These are phyloP conservation scores for Orthosia gothica DNA, from an alignment of 2,888 invertebrate genomes.

Conservation along the genomic window DNA sequence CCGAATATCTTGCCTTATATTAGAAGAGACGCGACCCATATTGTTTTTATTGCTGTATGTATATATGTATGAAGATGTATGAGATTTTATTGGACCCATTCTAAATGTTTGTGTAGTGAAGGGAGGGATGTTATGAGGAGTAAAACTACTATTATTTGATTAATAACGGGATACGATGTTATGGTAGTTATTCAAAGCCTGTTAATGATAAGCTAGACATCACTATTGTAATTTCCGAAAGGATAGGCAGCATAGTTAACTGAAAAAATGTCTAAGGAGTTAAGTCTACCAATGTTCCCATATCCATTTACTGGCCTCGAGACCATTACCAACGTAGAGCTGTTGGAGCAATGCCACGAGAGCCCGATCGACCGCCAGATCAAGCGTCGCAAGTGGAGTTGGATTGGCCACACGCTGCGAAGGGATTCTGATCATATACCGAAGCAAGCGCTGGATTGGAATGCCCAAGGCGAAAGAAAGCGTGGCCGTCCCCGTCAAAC, in stretches of 20 bases:
- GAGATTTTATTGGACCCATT: conserved; percentile 44
- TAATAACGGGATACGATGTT: neutral
- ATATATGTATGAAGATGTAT: conserved; percentile 36
- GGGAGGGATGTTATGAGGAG: neutral
- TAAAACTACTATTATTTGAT: conserved; percentile 12
- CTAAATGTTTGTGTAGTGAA: conserved; percentile 15
- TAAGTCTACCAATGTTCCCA: too few relatives aligned
- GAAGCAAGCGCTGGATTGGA: too few relatives aligned
- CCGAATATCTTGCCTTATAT: conserved; percentile 67
- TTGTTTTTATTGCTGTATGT: conserved; percentile 59
- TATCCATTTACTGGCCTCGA: too few relatives aligned
- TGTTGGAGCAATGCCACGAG: too few relatives aligned
- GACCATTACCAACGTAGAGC: too few relatives aligned
- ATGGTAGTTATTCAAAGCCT: neutral
- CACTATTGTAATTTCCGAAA: neutral
- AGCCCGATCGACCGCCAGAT: too few relatives aligned
- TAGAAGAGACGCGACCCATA: conserved; percentile 66
- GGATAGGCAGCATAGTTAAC: neutral
- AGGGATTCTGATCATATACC: too few relatives aligned
- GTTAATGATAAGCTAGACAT: neutral
- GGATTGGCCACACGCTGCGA: too few relatives aligned
- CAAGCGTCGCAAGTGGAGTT: too few relatives aligned
- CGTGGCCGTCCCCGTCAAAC: too few relatives aligned
- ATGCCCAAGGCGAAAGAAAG: too few relatives aligned
- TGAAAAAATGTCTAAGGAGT: too few relatives aligned